Evolutionary conservation across 2,888 invertebrate species (phyloP).

Genomic region (Pherbina coryleti): DNA sequence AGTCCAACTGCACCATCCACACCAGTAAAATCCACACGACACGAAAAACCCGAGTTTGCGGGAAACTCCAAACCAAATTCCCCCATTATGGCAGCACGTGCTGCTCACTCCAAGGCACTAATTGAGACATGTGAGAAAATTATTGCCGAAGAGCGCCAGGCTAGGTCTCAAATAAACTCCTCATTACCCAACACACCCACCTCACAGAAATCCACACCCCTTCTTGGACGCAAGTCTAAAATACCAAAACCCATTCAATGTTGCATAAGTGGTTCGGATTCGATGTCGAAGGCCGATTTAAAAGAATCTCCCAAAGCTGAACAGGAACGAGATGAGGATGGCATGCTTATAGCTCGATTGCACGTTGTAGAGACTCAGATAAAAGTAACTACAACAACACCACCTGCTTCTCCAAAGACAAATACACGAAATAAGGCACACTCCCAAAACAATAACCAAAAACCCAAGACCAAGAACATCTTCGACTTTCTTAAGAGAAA

Average conservation of each 20-base stretch:
- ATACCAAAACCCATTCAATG: slow-evolving; percentile 59
- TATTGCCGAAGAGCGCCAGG: slow-evolving; percentile 61
- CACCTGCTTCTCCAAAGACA: slow-evolving; percentile 56
- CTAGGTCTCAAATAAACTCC: slow-evolving; percentile 57
- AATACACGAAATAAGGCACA: slow-evolving; percentile 38
- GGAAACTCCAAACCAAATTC: slow-evolving; percentile 51
- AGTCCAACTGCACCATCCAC: slow-evolving; percentile 37
- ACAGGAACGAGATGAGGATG: slow-evolving; percentile 48
- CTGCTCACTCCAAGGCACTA: slow-evolving; percentile 61
- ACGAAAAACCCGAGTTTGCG: slow-evolving; percentile 15
- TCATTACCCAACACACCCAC: slow-evolving; percentile 49
- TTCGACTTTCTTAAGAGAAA: slow-evolving; percentile 69
- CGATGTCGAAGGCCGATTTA: slow-evolving; percentile 55
- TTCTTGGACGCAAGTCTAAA: slow-evolving; percentile 56
- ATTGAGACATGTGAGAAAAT: slow-evolving; percentile 63
- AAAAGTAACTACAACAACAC: slow-evolving; percentile 63
- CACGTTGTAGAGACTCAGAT: slow-evolving; percentile 66
- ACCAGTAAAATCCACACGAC: neutral
- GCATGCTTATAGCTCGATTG: slow-evolving; percentile 62
- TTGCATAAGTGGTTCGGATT: slow-evolving; percentile 56
- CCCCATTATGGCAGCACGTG: slow-evolving; percentile 56
- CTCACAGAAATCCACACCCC: slow-evolving; percentile 45
- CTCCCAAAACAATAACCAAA: slow-evolving; percentile 34
- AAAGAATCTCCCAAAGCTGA: neutral
- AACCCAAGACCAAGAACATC: slow-evolving; percentile 66